Base-by-base conservation (phyloP, 2,797 vertebrate genomes). In the Sciurus vulgaris region DNA sequence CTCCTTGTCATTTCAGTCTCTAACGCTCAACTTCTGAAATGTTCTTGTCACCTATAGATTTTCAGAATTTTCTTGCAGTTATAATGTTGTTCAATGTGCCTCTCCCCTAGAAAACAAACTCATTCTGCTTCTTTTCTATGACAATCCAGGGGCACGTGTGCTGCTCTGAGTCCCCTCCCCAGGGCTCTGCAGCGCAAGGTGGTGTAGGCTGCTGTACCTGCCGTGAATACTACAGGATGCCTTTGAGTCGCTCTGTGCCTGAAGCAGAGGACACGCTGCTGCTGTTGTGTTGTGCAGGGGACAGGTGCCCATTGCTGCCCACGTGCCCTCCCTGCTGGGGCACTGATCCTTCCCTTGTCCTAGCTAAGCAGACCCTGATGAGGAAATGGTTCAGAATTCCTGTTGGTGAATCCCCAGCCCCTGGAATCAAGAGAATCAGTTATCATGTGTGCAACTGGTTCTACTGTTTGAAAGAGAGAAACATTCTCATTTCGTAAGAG, bases 321-420 rank as follows among this genome's bases (percentile, higher is more conserved):
- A 13, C 18, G 14, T 13, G 2, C 33, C 5, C 1, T 63, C 20
- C 17, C n/a, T 72, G 8, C 9, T 0, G 13, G 33, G 33, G 7
- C 9, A 28, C 47, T 28, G 20, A 61, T 69, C 1, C 28, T 38
- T 47, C 44, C 28, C 30, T 33, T 41, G 38, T 44, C 15, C 73
- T 69, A 3, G 5, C 13, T 82, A 35, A 13, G 22, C 24, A 89
- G 28, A 14, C 51, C 35, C 7, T 63, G 35, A 15, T 14, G 15
- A 18, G 18, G 13, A 51, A 22, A 49, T 10, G 22, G 20, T 51
- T 41, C 47, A 41, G 38, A 88, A 56, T 78, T 78, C 30, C 30
- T n/a, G 1, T 1, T 33, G 24, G 17, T 44, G 30, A 74, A 30
- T 54, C 22, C 69, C 44, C 17, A 26, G 35, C 5, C 41, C 7